Percentiles rank a stretch among this genome's conserved stretches.
Conservation (phyloP, 2,113 vertebrate genomes). For the Picathartes gymnocephalus region DNA sequence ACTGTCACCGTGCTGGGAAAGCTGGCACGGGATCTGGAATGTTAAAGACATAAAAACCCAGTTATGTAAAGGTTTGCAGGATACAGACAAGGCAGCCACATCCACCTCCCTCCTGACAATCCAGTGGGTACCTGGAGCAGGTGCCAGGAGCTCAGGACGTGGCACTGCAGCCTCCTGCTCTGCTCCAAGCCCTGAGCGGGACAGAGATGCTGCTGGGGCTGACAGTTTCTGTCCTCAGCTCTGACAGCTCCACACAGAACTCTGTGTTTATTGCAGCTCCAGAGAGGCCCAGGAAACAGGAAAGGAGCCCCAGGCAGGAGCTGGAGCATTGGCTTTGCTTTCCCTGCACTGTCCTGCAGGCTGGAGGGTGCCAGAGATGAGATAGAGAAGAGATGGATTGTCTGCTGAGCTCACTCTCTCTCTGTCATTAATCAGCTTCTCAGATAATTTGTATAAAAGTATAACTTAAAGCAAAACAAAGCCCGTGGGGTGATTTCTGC, state of each 20-base stretch:
- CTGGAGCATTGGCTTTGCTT: not conserved
- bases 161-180: not conserved
- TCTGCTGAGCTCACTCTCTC: not conserved
- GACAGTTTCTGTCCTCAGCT: not conserved
- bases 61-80: not conserved
- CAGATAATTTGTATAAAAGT: constrained; percentile 15
- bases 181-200: not conserved
- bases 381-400: not conserved
- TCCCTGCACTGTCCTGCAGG: not conserved
- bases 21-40: not conserved
- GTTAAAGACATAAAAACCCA: not conserved
- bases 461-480: constrained; percentile 42
- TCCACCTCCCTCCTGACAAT: not conserved
- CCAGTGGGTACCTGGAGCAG: not conserved
- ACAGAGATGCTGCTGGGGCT: not conserved
- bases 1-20: not conserved
- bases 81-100: not conserved
- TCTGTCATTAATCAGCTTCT: constrained; percentile 22
- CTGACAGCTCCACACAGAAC: not conserved
- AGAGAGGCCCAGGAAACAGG: not conserved
- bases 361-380: not conserved
- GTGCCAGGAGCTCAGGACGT: not conserved
- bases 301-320: not conserved
- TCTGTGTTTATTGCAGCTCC: not conserved
- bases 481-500: constrained; percentile 14